Conservation (phyloP, 2,888 invertebrate genomes). For the Heteropelma amictum region DNA sequence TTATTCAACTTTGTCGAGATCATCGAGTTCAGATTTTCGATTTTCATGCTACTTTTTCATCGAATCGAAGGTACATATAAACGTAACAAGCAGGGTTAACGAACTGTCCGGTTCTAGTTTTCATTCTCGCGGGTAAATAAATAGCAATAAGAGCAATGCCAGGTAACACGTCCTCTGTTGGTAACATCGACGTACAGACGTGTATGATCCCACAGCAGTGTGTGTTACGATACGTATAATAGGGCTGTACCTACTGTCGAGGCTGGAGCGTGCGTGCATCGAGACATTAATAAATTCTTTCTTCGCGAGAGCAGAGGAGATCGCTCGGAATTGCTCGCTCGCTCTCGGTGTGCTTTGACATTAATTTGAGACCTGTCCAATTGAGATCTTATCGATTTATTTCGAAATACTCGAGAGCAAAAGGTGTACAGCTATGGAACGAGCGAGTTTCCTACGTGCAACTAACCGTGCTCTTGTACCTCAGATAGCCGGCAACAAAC, state of each 20-base stretch:
- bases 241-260: slow-evolving; percentile 20
- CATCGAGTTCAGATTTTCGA: neutral
- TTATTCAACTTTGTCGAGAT: too few relatives aligned
- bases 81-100: slow-evolving; percentile 39
- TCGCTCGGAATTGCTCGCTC: slow-evolving; percentile 52
- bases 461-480: slow-evolving; percentile 10
- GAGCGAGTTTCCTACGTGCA: slow-evolving; percentile 32
- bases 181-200: slow-evolving; percentile 39
- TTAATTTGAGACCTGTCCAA: slow-evolving; percentile 70
- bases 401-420: slow-evolving; percentile 64
- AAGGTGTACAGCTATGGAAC: slow-evolving; percentile 20
- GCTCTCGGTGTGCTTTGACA: slow-evolving; percentile 63
- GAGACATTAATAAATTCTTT: slow-evolving; percentile 66
- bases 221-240: neutral
- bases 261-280: slow-evolving; percentile 52
- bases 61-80: neutral
- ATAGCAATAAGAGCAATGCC: slow-evolving; percentile 45
- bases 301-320: slow-evolving; percentile 56
- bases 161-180: slow-evolving; percentile 39
- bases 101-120: slow-evolving; percentile 39
- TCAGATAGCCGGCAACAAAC: slow-evolving; percentile 17
- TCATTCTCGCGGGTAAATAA: slow-evolving; percentile 47
- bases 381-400: slow-evolving; percentile 69
- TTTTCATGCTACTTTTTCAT: neutral
- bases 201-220: slow-evolving; percentile 31